Conservation (phyloP, 2,888 invertebrate genomes). For the Chaitophorus viminalis region DNA sequence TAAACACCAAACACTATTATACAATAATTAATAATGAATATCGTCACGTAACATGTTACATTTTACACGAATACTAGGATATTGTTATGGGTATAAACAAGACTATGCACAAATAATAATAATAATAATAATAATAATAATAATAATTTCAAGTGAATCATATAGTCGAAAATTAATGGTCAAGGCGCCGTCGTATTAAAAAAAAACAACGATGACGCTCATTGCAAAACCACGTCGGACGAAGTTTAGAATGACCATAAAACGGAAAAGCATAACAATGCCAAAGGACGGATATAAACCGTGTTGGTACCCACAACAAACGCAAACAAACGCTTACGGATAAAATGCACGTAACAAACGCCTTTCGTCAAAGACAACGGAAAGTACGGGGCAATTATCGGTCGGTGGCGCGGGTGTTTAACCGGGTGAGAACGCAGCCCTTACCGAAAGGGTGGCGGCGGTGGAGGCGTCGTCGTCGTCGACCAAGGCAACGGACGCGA, state of each 20-base stretch:
- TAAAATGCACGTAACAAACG: not conserved
- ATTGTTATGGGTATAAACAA: too few relatives aligned
- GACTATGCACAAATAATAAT: too few relatives aligned
- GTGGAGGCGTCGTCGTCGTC: not conserved
- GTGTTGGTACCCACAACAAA: not conserved
- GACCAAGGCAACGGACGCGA: not conserved
- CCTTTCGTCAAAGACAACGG: not conserved
- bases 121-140: too few relatives aligned
- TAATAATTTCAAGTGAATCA: too few relatives aligned
- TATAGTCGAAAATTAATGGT: too few relatives aligned
- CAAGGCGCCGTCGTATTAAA: too few relatives aligned
- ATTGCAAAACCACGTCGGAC: too few relatives aligned
- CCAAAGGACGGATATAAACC: not conserved
- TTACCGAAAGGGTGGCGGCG: not conserved
- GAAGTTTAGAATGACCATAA: too few relatives aligned
- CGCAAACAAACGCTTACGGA: not conserved
- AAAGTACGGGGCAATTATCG: conserved; percentile 1
- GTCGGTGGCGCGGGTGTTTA: conserved; percentile 18
- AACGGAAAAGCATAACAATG: not conserved
- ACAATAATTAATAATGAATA: too few relatives aligned
- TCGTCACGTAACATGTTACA: too few relatives aligned
- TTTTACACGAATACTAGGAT: too few relatives aligned
- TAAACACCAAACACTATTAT: not conserved
- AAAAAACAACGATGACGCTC: too few relatives aligned
- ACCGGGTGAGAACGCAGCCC: conserved; percentile 43